A percentile compares a stretch with the other conserved stretches of the same genome.
Conservation (phyloP, 2,888 invertebrate genomes). For the Patella ulyssiponensis region DNA sequence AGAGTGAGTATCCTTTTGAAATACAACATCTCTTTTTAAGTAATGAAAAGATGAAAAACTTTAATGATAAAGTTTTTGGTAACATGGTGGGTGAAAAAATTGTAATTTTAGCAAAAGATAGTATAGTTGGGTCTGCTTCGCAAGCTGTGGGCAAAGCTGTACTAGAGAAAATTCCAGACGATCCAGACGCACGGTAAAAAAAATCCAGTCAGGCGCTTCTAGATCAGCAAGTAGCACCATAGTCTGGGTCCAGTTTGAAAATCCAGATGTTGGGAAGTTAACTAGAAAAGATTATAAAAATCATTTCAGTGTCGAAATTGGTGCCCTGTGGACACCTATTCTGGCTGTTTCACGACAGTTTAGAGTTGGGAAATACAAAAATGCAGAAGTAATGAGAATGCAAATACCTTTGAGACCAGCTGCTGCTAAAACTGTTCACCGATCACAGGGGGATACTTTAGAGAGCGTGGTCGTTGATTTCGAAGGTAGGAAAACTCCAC, state of each 20-base stretch:
- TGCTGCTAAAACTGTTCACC: conserved; percentile 17
- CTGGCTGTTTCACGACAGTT: too few species aligned
- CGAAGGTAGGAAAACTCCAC: too few species aligned
- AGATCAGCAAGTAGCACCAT: not conserved
- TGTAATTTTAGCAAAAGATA: not conserved
- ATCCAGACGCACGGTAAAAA: conserved; percentile 19
- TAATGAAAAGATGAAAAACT: not conserved
- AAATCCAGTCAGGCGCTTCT: too few species aligned
- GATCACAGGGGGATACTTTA: conserved; percentile 1
- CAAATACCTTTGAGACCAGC: not conserved
- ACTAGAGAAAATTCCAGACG: too few species aligned
- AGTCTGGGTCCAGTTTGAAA: not conserved
- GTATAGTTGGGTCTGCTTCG: not conserved
- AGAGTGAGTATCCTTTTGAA: too few species aligned
- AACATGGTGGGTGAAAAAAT: not conserved
- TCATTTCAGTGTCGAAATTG: not conserved
- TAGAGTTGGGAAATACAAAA: too few species aligned
- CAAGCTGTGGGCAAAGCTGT: too few species aligned
- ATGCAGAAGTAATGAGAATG: too few species aligned
- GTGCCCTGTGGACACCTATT: too few species aligned
- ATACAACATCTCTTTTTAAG: not conserved
- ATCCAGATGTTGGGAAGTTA: not conserved
- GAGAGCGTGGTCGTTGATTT: not conserved
- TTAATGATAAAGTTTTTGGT: not conserved
- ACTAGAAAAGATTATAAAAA: not conserved